Conservation (phyloP, 1,140 invertebrate species). For the Aphidius ervi region DNA sequence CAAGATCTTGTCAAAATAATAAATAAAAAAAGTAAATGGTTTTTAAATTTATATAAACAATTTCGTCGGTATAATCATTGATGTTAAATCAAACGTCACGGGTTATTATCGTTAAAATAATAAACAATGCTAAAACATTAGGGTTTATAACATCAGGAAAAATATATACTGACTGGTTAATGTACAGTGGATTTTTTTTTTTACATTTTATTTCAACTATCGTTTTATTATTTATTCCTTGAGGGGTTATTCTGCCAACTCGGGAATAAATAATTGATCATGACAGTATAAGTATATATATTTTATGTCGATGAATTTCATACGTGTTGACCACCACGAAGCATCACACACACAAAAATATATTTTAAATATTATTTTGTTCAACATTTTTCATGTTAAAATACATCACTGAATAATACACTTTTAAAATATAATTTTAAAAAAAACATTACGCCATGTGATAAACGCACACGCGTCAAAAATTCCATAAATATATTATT, state of each 20-base stretch:
- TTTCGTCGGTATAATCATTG: neutral
- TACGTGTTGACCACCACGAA: constrained; percentile 12
- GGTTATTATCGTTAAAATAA: neutral
- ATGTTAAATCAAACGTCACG: neutral
- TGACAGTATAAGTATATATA: constrained; percentile 1
- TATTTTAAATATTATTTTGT: too few relatives aligned
- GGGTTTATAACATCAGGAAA: too few relatives aligned
- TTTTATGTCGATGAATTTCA: too few relatives aligned
- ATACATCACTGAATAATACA: too few relatives aligned
- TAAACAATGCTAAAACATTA: too few relatives aligned
- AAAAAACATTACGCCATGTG: constrained; percentile 18
- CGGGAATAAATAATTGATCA: constrained; percentile 14
- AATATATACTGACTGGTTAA: neutral
- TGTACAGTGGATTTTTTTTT: neutral
- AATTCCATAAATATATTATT: constrained; percentile 9
- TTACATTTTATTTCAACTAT: neutral
- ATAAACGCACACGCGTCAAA: constrained; percentile 17
- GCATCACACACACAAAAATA: too few relatives aligned
- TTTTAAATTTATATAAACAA: too few relatives aligned
- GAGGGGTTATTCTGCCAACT: neutral
- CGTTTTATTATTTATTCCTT: too few relatives aligned
- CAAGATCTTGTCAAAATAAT: too few relatives aligned
- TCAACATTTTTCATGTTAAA: too few relatives aligned
- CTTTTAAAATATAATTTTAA: too few relatives aligned
- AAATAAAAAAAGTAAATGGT: too few relatives aligned